Base-by-base conservation (phyloP, 2,888 invertebrate genomes). In the Phania funesta region DNA sequence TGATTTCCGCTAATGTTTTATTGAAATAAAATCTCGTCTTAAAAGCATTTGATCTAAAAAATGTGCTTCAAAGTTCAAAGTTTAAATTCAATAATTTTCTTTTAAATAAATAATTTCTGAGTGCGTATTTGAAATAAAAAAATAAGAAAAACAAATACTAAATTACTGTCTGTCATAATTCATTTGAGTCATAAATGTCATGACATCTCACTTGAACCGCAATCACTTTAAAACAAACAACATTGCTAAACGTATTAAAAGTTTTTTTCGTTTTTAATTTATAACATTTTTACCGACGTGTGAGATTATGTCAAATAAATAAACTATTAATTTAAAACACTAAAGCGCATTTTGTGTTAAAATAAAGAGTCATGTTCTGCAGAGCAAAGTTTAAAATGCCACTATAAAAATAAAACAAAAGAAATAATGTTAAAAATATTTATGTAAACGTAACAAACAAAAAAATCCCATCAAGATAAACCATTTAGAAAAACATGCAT, bases 251-350 rank as follows among this genome's bases (percentile, higher is more conserved):
- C n/a, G n/a, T 26, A 26, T 26, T 26, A 26, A 38, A 38, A 13
- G 32, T n/a, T n/a, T n/a, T n/a, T n/a, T n/a, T n/a, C n/a, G 6
- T 32, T 9, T 32, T 32, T 32, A 38, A 54, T 18, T 18, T 18
- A 32, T 24, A 18, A 32, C 4, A 44, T 44, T 29, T 54, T 16
- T 18, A 29, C 3, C 32, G 16, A 38, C 20, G 24, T 44, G 9
- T 29, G 16, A 29, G 20, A 58, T 76, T 76, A 58, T 58, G 11
- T 60, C 60, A 76, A 60, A 8, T 8, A 50, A 60, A 60, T 67
- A 65, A 65, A 74, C 44, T 6, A 16, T 35, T 8, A 62, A 50
- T 26, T 32, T 22, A 13, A 65, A 13, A 18, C 13, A 48, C 29
- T 67, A 67, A 76, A 22, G 1, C 8, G 16, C 38, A 18, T 44